Evolutionary conservation across 2,888 invertebrate genomes (phyloP), one percentile per base, ranked within the genome.

Genomic region (Deroplatys truncata): DNA sequence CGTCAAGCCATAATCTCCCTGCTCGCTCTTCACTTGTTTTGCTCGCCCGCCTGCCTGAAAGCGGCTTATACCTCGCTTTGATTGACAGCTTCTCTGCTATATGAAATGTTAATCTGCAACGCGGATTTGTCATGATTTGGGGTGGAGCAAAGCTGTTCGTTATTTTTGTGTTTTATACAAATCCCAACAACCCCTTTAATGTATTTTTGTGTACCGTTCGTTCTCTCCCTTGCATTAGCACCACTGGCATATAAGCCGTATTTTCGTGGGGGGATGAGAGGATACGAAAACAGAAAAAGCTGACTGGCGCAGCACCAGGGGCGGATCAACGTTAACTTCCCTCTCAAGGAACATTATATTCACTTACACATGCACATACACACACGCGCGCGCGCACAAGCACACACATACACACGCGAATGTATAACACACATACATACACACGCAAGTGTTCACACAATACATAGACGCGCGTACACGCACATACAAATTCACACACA

Each of bases 81-180:
- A 87, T 87, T 87, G 87, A 87, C 87, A 87, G 87, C 43, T 83
- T 72, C 56, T 72, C 56, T 72, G 56, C 56, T 82, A 82, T 86
- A 82, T 56, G 86, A 86, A 82, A 82, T 87, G 87, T 87, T 87
- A 87, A 87, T 87, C 87, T 72, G 56, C 82, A 87, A 28, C 28
- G n/a, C n/a, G 87, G 82, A 87, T 87, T 87, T 83, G 87, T 87
- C 87, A 43, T 87, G 35, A 87, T 86, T 86, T 86, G 29, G 25
- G 49, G 82, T 72, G 87, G 16, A 56, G 56, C 56, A 82, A 87
- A 87, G 87, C 87, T 87, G 87, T 83, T 86, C 83, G 87, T 87
- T 87, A 87, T 83, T 87, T 87, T 83, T 87, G 87, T 87, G 87
- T 87, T 87, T 87, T 87, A 87, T 87, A 87, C 87, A 87, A 87